A percentile compares a stretch with the other conserved stretches of the same genome.
phyloP scores from a whole-genome alignment of 2,113 vertebrate genomes.

The Notothenia rossii region DNA sequence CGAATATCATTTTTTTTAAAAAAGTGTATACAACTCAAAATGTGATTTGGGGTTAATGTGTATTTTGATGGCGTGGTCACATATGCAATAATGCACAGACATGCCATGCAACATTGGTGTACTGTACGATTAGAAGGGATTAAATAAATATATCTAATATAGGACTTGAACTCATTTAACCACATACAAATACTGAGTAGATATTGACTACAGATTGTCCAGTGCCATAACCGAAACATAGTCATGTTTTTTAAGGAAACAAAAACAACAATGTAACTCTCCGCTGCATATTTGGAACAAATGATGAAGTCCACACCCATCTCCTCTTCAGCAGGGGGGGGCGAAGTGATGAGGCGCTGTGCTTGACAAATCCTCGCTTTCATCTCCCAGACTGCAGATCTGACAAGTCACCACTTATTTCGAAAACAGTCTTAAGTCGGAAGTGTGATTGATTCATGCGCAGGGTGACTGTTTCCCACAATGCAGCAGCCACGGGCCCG shows the following conservation, averaged over 20 bases:
- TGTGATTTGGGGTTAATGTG: too few relatives aligned
- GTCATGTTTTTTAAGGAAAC: background rate
- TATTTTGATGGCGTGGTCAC: too few relatives aligned
- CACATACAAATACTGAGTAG: background rate
- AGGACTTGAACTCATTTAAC: background rate
- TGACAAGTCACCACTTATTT: constrained; percentile 41
- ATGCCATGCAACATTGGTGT: background rate
- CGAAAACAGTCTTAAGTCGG: background rate
- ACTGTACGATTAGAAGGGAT: background rate
- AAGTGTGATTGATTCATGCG: constrained; percentile 44
- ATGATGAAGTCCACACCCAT: background rate
- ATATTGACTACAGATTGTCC: background rate
- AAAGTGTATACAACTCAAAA: too few relatives aligned
- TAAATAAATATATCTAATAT: background rate
- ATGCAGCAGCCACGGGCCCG: constrained; percentile 13
- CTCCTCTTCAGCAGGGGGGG: background rate
- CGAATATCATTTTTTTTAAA: too few relatives aligned
- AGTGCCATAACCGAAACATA: background rate
- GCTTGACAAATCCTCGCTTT: constrained; percentile 20
- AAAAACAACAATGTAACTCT: constrained; percentile 4
- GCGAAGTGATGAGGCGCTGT: constrained; percentile 12
- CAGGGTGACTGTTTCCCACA: constrained; percentile 10
- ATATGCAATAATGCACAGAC: background rate
- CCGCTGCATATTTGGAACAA: background rate
- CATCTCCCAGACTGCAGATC: constrained; percentile 25